phyloP scores from a whole-genome alignment of 2,113 vertebrate species.

The Solea solea region DNA sequence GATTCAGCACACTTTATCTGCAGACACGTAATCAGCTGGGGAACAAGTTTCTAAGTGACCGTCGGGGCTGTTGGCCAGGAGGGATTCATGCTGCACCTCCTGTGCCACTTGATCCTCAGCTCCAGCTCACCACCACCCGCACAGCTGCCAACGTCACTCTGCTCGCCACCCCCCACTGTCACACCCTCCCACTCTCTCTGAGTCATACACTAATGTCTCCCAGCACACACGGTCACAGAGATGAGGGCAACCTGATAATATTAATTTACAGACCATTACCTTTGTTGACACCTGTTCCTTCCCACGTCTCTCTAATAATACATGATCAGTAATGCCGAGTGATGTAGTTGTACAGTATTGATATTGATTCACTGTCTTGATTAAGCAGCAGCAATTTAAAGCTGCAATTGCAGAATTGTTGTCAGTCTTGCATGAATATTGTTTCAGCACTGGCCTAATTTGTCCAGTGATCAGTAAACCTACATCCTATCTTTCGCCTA shows the following conservation, averaged over 20 bases:
- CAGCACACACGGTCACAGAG: slow-evolving; percentile 8
- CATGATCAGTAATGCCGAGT: neutral
- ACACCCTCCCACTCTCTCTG: slow-evolving; percentile 34
- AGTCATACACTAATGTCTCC: slow-evolving; percentile 17
- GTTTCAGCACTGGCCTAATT: slow-evolving; percentile 17
- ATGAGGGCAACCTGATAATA: neutral
- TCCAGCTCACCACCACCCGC: slow-evolving; percentile 36
- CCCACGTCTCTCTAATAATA: neutral
- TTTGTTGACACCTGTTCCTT: neutral
- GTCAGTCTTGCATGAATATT: neutral
- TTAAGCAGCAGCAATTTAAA: neutral
- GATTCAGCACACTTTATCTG: slow-evolving; percentile 19
- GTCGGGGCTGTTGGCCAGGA: slow-evolving; percentile 25
- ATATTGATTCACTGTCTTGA: neutral
- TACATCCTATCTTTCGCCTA: slow-evolving; percentile 54
- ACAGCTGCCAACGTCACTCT: slow-evolving; percentile 75
- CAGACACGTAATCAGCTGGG: slow-evolving; percentile 48
- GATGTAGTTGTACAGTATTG: too few relatives aligned
- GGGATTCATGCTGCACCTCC: slow-evolving; percentile 38
- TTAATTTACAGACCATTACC: neutral
- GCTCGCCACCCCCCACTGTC: slow-evolving; percentile 39
- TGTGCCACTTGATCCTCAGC: slow-evolving; percentile 67
- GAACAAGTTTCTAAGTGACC: slow-evolving; percentile 31
- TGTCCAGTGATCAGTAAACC: slow-evolving; percentile 55
- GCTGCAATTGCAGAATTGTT: neutral